A percentile compares a stretch with the other conserved stretches of the same genome.
Evolutionary conservation across 2,797 vertebrate genomes (phyloP).

Genomic region (Dicrostonyx torquatus): DNA sequence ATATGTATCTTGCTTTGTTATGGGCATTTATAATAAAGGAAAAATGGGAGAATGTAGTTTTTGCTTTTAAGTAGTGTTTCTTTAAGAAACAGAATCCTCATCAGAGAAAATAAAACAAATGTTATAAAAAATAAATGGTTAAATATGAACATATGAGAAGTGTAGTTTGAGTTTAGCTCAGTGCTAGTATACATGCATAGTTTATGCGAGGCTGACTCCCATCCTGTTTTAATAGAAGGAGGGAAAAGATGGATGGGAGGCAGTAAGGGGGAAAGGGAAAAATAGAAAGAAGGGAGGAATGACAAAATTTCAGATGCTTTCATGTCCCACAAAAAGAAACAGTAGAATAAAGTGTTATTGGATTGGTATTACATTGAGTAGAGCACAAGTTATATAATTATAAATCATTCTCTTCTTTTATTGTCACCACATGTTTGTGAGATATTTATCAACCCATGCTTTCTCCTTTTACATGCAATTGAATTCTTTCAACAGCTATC

Average conservation of each 20-base stretch:
- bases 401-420: background rate
- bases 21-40: background rate
- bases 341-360: background rate
- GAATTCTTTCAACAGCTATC: background rate
- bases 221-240: background rate
- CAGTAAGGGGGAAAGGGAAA: background rate
- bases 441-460: background rate
- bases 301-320: background rate
- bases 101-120: constrained; percentile 11
- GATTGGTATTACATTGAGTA: background rate
- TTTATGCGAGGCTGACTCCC: background rate
- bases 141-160: background rate
- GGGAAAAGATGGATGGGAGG: rapidly evolving
- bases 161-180: background rate
- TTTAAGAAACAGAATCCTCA: background rate
- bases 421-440: background rate
- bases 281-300: background rate
- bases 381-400: background rate
- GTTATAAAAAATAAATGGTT: constrained; percentile 8
- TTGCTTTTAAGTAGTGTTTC: background rate
- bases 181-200: background rate
- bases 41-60: background rate
- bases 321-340: background rate
- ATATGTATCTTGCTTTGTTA: background rate
- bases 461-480: constrained; percentile 13